Evolutionary conservation across 2,113 vertebrate genomes (phyloP).

Genomic region (Mola mola): DNA sequence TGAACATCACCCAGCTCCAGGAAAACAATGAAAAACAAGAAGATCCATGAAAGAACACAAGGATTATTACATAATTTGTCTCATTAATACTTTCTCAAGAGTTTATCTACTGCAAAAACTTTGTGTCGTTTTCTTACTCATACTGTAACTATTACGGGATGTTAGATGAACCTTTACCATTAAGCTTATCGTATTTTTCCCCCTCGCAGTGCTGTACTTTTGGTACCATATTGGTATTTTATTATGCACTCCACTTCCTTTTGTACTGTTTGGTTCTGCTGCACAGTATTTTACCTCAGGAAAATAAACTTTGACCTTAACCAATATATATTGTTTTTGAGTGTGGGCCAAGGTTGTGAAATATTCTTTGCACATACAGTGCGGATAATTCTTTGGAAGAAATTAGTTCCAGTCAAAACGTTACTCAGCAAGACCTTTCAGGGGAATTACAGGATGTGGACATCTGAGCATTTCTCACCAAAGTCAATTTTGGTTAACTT

Average conservation of each 20-base stretch:
- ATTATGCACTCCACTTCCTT: neutral
- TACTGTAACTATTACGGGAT: too few relatives aligned
- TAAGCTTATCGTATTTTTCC: neutral
- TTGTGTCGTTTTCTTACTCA: too few relatives aligned
- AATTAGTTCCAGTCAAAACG: too few relatives aligned
- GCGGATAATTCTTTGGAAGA: neutral
- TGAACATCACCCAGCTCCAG: slow-evolving; percentile 19
- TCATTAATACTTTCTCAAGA: neutral
- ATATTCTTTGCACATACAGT: neutral
- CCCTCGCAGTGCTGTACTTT: neutral
- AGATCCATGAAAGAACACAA: neutral
- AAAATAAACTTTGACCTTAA: neutral
- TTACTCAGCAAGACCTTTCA: too few relatives aligned
- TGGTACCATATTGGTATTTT: neutral
- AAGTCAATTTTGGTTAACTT: too few relatives aligned
- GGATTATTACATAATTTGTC: neutral
- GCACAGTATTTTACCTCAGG: neutral
- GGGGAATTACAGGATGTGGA: too few relatives aligned
- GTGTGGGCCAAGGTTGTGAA: neutral
- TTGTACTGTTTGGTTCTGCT: neutral
- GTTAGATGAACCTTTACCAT: neutral
- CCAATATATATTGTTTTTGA: neutral
- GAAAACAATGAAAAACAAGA: slow-evolving; percentile 53
- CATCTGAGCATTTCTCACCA: too few relatives aligned
- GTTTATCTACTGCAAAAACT: too few relatives aligned